Evolutionary conservation across 64 coral and sea anemone genomes (phyloP), one percentile per base, ranked within the genome.

Genomic region (Actinia tenebrosa): DNA sequence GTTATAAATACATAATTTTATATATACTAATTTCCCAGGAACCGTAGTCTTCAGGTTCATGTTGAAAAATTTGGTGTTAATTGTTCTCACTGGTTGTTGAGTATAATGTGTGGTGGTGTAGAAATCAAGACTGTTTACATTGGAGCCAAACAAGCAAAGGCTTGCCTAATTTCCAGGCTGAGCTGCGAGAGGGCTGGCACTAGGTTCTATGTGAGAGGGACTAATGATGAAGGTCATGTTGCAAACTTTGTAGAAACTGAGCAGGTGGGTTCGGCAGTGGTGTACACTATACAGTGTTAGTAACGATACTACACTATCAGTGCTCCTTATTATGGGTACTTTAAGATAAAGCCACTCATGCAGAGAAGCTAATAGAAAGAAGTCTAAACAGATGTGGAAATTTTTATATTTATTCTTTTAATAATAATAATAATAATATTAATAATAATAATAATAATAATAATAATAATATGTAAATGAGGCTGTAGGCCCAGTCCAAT

Each of bases 221-320:
- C 93, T 23, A 95, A 99, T 87, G 97, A 99, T 84, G 97, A 99
- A 64, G 97, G 97, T 3, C 97, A 99, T 89, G 97, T 99, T 2
- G 97, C 97, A 55, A 99, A 99, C 59, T 99, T 99, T 95, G 97
- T 99, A 54, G 97, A 99, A 87, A 95, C 97, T 79, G 97, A 99
- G 86, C 97, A 99, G 93, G 97, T 99, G 10, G 10, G 69, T 69
- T 23, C n/a, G 18, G 30, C 30, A n/a, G 2, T 23, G 19, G 9
- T 69, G 30, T 37, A 37, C 30, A 37, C 30, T 6, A 10, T 18
- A 16, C 15, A 61, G 4, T 61, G 59, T 61, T 18, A 61, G 14
- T 17, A 61, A 17, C 30, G 30, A 37, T 37, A 37, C 30, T 37
- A 37, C 30, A 37, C 30, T 37, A 37, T 37, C 30, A 37, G 30